Percentiles rank a stretch among this genome's conserved stretches.
Evolutionary conservation across 2,888 invertebrate genomes (phyloP).

Genomic region (Dioctria rufipes): DNA sequence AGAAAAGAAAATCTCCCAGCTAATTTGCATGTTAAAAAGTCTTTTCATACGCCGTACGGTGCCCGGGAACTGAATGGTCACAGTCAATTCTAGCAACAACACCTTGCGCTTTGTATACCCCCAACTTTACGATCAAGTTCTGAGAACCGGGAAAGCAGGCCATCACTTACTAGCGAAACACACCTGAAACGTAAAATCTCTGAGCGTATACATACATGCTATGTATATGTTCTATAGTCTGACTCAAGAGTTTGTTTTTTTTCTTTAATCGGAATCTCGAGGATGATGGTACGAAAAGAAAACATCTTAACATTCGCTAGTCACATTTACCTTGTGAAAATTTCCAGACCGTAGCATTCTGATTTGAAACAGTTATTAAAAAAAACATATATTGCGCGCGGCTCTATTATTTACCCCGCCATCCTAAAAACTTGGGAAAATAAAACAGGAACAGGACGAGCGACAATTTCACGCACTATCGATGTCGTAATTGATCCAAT

Average conservation of each 20-base stretch:
- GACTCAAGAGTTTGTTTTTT: constrained; percentile 10
- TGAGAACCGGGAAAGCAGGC: constrained; percentile 27
- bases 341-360: constrained; percentile 13
- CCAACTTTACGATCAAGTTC: constrained; percentile 39
- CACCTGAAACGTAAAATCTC: neutral
- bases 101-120: constrained; percentile 16
- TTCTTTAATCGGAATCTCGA: neutral
- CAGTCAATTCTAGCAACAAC: constrained; percentile 39
- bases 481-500: constrained; percentile 68
- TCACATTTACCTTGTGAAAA: constrained; percentile 13
- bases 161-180: constrained; percentile 10
- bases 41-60: constrained; percentile 21
- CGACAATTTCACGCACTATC: constrained; percentile 71
- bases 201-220: neutral
- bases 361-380: constrained; percentile 34
- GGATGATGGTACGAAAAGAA: neutral
- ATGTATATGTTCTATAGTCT: neutral
- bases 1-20: constrained; percentile 24
- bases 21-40: constrained; percentile 51
- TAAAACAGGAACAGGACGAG: constrained; percentile 20
- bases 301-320: neutral
- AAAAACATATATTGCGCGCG: neutral
- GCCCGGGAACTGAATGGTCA: constrained; percentile 20
- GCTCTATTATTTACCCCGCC: neutral
- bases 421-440: constrained; percentile 6